Conservation (phyloP, 2,113 vertebrate species). For the Lepidothrix coronata region DNA sequence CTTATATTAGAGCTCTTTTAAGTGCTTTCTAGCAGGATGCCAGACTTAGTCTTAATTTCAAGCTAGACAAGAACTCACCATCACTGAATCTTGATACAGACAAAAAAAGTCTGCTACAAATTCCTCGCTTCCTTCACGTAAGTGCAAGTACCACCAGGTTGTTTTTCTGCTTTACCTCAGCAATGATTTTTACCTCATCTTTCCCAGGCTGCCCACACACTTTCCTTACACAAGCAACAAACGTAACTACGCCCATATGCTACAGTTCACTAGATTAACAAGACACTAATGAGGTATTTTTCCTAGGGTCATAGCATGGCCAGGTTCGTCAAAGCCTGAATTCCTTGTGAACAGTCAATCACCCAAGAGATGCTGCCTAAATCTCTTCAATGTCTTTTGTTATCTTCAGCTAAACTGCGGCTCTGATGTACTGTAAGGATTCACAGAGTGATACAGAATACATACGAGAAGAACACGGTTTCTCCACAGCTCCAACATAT, state of each 20-base stretch:
- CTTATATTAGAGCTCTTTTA: not conserved
- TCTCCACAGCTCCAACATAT: not conserved
- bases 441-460: not conserved
- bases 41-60: not conserved
- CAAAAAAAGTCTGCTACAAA: not conserved
- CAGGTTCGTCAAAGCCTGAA: not conserved
- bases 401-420: not conserved
- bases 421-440: not conserved
- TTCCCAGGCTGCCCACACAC: not conserved
- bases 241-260: not conserved
- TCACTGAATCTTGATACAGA: not conserved
- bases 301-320: not conserved
- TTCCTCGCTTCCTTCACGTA: not conserved
- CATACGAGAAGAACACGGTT: not conserved
- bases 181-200: not conserved
- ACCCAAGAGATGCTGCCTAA: not conserved
- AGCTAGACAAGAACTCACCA: not conserved
- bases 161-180: not conserved
- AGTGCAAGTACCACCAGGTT: not conserved
- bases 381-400: not conserved
- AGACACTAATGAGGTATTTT: not conserved
- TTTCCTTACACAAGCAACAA: not conserved
- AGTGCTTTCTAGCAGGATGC: not conserved
- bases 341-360: not conserved
- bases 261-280: not conserved